These are phyloP conservation scores for Ciconia nigra DNA, from an alignment of 2,797 vertebrate genomes.

Conservation along the genomic window DNA sequence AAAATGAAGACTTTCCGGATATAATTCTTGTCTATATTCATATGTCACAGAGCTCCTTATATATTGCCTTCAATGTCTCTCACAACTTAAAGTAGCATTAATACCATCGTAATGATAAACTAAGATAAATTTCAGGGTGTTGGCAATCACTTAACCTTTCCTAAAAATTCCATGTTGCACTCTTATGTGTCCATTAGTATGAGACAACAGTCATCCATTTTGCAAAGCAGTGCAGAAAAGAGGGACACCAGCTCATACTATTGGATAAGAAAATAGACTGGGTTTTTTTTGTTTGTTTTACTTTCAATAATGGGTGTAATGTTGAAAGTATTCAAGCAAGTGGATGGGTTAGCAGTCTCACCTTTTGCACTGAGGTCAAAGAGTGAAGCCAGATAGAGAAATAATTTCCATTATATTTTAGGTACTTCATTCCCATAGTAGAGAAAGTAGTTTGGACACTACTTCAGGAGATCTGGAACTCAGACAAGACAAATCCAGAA, in stretches of 20 bases:
- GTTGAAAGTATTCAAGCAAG: neutral
- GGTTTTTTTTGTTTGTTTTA: rapidly evolving
- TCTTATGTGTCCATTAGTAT: neutral
- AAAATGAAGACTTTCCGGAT: neutral
- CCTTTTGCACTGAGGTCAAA: neutral
- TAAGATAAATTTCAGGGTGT: neutral
- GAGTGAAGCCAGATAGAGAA: neutral
- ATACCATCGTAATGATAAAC: neutral
- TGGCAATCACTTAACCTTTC: neutral
- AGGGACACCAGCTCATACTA: neutral
- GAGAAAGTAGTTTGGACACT: neutral
- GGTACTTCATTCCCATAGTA: neutral
- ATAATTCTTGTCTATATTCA: neutral
- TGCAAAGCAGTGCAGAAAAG: neutral
- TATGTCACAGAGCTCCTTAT: neutral
- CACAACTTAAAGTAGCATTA: neutral
- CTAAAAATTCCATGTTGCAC: neutral
- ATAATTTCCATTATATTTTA: neutral
- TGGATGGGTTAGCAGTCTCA: rapidly evolving
- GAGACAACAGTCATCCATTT: neutral
- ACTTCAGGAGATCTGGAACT: neutral
- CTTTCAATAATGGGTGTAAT: neutral
- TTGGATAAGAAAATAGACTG: neutral
- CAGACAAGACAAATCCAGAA: neutral
- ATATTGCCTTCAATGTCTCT: neutral